Evolutionary conservation across 2,888 invertebrate genomes (phyloP).

Genomic region (Lordiphosa fenestrarum): DNA sequence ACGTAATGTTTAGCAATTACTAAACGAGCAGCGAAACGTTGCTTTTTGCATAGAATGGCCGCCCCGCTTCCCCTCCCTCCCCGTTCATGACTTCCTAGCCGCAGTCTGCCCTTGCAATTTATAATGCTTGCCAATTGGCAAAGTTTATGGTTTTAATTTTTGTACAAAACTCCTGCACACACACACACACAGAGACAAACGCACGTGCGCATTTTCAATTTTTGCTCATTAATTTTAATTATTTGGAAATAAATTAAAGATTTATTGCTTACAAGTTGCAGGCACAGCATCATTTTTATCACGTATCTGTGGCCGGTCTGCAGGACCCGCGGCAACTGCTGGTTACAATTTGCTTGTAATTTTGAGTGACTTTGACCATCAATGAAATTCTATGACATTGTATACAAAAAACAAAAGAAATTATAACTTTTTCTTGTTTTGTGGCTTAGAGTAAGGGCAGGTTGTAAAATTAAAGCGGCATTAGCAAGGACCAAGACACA

Average conservation of each 20-base stretch:
- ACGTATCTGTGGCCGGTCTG: constrained; percentile 38
- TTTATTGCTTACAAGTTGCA: constrained; percentile 69
- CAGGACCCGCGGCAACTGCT: too few relatives aligned
- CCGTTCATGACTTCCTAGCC: neutral
- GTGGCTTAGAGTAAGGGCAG: neutral
- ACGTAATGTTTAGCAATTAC: constrained; percentile 43
- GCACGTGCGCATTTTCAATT: constrained; percentile 71
- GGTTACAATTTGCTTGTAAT: too few relatives aligned
- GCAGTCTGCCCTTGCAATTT: constrained; percentile 27
- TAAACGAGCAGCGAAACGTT: constrained; percentile 12
- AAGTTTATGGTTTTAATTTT: constrained; percentile 61
- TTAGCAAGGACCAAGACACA: constrained; percentile 22
- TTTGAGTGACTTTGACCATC: too few relatives aligned
- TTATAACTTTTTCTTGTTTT: neutral
- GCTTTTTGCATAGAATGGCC: constrained; percentile 36
- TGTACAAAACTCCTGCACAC: neutral
- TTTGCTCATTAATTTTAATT: constrained; percentile 74
- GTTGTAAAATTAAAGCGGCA: constrained; percentile 47
- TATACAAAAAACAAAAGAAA: neutral
- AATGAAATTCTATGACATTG: too few relatives aligned
- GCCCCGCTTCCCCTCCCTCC: too few relatives aligned
- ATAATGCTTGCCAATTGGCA: constrained; percentile 50
- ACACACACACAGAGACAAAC: constrained; percentile 21
- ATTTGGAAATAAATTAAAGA: constrained; percentile 74
- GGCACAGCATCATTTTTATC: constrained; percentile 63